Evolutionary conservation across 1,140 invertebrate genomes (phyloP).

Genomic region (Drosophila nikananu): DNA sequence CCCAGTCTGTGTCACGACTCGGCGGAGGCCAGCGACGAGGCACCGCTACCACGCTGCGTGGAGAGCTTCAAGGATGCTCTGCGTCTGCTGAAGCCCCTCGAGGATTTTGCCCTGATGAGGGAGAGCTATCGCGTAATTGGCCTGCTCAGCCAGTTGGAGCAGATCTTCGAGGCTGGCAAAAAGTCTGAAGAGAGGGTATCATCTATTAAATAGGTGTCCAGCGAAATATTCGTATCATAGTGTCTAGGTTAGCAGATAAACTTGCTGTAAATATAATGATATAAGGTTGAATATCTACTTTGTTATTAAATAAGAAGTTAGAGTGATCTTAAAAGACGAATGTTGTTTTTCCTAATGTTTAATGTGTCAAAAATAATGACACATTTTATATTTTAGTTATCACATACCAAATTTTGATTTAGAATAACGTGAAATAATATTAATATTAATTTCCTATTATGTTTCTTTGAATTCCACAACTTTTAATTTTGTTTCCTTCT

Average conservation of each 20-base stretch:
- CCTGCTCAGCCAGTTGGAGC: constrained; percentile 70
- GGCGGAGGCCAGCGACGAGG: constrained; percentile 47
- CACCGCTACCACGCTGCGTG: constrained; percentile 53
- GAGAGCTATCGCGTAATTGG: constrained; percentile 81
- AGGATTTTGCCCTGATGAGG: constrained; percentile 74
- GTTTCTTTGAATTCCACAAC: not conserved
- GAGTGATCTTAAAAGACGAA: not conserved
- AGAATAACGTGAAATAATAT: not conserved
- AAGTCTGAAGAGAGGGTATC: not conserved
- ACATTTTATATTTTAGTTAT: not conserved
- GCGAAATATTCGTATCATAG: not conserved
- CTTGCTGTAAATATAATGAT: not conserved
- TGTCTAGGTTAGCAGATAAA: not conserved
- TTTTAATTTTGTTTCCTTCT: no score
- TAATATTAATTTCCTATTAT: not conserved
- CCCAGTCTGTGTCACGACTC: constrained; percentile 41
- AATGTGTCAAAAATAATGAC: not conserved
- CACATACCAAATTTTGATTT: not conserved
- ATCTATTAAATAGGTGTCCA: not conserved
- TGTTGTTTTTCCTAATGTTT: not conserved
- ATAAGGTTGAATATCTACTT: not conserved
- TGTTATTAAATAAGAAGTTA: not conserved
- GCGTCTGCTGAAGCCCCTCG: constrained; percentile 70
- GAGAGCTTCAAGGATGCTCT: constrained; percentile 70
- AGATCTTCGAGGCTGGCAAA: constrained; percentile 59